These are phyloP conservation scores for Chironomus riparius DNA, from an alignment of 2,888 invertebrate genomes.

Conservation along the genomic window DNA sequence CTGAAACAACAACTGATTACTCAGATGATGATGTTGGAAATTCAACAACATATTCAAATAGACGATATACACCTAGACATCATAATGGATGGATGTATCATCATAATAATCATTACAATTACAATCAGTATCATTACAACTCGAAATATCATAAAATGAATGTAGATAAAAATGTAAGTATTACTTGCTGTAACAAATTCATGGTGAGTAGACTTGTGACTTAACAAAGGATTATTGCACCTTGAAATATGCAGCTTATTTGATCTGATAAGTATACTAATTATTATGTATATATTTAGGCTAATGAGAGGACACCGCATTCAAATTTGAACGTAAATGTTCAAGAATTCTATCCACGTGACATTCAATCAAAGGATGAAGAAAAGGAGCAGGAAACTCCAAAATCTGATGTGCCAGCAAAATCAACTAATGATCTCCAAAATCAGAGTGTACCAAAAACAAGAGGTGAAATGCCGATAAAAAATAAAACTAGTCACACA, in stretches of 20 bases:
- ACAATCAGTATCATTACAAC: slow-evolving; percentile 15
- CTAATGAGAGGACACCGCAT: background rate
- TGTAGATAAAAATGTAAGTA: slow-evolving; percentile 13
- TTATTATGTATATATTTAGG: background rate
- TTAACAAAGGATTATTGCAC: too few relatives aligned
- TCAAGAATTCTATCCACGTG: slow-evolving; percentile 16
- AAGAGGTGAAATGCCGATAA: background rate
- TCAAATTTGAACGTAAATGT: slow-evolving; percentile 21
- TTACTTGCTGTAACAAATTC: too few relatives aligned
- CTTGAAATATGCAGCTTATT: background rate
- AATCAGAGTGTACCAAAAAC: background rate
- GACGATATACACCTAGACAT: background rate
- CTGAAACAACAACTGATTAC: slow-evolving; percentile 23
- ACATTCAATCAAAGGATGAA: background rate
- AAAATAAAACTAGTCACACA: slow-evolving; percentile 9
- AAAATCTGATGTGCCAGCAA: background rate
- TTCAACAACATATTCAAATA: background rate
- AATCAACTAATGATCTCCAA: background rate
- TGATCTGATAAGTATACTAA: too few relatives aligned
- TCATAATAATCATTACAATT: slow-evolving; percentile 7
- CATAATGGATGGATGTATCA: slow-evolving; percentile 15
- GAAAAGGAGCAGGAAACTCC: background rate
- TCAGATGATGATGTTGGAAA: slow-evolving; percentile 14
- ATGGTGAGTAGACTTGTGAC: too few relatives aligned
- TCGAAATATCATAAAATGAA: slow-evolving; percentile 3